Base-by-base conservation (phyloP, 1,140 invertebrate genomes). In the Helicoverpa zea region DNA sequence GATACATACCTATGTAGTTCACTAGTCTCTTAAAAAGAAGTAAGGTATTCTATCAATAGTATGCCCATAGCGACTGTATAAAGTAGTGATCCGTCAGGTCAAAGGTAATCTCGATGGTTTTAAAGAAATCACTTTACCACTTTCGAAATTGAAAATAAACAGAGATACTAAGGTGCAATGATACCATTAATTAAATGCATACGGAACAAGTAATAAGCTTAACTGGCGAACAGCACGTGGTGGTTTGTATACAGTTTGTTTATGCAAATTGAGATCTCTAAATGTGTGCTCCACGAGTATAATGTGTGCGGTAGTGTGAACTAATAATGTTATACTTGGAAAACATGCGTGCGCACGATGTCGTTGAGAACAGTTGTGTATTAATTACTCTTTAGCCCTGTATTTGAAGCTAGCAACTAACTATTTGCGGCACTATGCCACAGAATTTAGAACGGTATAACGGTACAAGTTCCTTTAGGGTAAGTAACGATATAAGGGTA, bases 201-300 rank as follows among this genome's bases (percentile, higher is more conserved):
- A 75, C 73, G 58, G 4, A 61, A 58, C 54, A 10, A 23, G 29
- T 30, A 64, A 77, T 77, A 61, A 30, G 75, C 23, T 30, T 77
- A 66, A 64, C 49, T 35, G 43, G 16, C 43, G 18, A 18, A 75
- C 58, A 18, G 16, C 73, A 75, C 73, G 56, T 75, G 23, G 16
- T 43, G 12, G n/a, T 14, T 9, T 7, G 43, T 10, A 49, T 16
- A 47, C 54, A 13, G 35, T 75, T 75, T 61, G 58, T 75, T 75
- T 75, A 75, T 61, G 73, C 58, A 75, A 75, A 75, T 75, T 49
- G 35, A 63, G 58, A 75, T 29, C 35, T 30, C 35, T 74, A 35
- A 63, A 49, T 75, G 73, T 49, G 56, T 75, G 30, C 56, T 47
- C 56, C 58, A 49, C 58, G n/a, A 43, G 30, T 12, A 51, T 75